Evolutionary conservation across 92 coral and sea anemone species (phyloP), one percentile per base, ranked within the genome.

Genomic region (Epizoanthus scotinus): DNA sequence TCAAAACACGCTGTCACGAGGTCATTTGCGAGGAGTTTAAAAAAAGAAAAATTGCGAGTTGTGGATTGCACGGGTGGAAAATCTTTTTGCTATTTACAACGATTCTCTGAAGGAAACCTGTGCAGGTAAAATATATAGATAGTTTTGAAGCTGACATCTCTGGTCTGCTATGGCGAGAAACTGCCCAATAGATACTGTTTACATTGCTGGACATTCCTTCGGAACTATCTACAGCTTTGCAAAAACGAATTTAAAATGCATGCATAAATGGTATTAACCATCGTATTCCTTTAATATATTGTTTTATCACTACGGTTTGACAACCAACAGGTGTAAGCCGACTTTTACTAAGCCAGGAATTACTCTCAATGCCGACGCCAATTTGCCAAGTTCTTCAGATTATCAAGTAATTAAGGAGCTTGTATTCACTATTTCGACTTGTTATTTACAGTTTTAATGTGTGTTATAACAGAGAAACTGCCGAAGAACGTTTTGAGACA

Each of bases 151-250:
- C 52, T 47, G n/a, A 6, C 13, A 3, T 42, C n/a, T 38, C 42
- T 5, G 1, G 0, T 6, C 47, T 53, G 55, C 12, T 67, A 26
- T 29, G 19, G 10, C 36, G 8, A 17, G 7, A 19, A n/a, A 56
- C 55, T 68, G 55, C 25, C 25, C 18, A 18, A 6, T 44, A 8
- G 9, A 21, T 6, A 5, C 6, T 68, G 56, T 68, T 68, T 21
- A 68, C 73, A 68, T 21, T 68, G 44, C 17, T 20, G 54, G 42
- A 12, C 73, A 68, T 68, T 68, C 73, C 73, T 68, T 44, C 28
- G 73, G 73, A 68, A 17, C 73, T 68, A 68, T 68, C 73, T 68
- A 68, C 56, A 68, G 8, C 47, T 42, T 68, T 68, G 56, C 19
- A 4, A 64, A 64, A 27, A 64, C 17, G 9, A 14, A 64, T 28